A percentile compares a stretch with the other conserved stretches of the same genome.
phyloP scores from a whole-genome alignment of 2,797 vertebrate species.

The Brachyalestes nurse region DNA sequence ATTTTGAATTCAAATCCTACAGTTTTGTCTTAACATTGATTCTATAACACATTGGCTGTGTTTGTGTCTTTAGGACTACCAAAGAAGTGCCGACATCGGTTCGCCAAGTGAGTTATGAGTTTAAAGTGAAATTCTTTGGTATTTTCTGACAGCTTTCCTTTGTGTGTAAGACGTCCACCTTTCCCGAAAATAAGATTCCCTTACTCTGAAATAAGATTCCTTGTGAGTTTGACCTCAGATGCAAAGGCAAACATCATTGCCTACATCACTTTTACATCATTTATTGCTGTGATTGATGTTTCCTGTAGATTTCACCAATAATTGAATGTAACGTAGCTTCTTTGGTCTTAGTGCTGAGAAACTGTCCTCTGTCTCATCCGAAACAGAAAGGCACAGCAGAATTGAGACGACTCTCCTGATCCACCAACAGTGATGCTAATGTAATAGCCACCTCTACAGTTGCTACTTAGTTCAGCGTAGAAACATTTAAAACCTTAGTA shows the following conservation, averaged over 20 bases:
- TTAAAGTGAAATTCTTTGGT: background rate
- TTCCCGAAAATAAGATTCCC: no score
- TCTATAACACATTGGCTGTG: no score
- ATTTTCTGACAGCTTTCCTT: no score
- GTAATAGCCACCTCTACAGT: background rate
- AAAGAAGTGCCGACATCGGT: slow-evolving; percentile 77
- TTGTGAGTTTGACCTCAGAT: no score
- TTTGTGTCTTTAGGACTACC: slow-evolving; percentile 68
- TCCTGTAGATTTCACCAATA: background rate
- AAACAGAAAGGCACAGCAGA: slow-evolving; percentile 30
- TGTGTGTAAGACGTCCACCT: no score
- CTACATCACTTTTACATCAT: background rate
- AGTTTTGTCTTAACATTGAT: background rate
- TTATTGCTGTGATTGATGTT: background rate
- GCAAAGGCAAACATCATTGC: no score
- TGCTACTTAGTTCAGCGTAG: no score
- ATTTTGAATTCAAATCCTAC: background rate
- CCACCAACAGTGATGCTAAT: background rate
- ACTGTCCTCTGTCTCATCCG: background rate
- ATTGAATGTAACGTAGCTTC: background rate
- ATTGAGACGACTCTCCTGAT: background rate
- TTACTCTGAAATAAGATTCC: no score
- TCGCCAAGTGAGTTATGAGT: slow-evolving; percentile 70
- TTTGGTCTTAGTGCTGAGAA: background rate
- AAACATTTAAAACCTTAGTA: no score